phyloP scores from a whole-genome alignment of 2,888 invertebrate genomes.

The Campoletis raptor region DNA sequence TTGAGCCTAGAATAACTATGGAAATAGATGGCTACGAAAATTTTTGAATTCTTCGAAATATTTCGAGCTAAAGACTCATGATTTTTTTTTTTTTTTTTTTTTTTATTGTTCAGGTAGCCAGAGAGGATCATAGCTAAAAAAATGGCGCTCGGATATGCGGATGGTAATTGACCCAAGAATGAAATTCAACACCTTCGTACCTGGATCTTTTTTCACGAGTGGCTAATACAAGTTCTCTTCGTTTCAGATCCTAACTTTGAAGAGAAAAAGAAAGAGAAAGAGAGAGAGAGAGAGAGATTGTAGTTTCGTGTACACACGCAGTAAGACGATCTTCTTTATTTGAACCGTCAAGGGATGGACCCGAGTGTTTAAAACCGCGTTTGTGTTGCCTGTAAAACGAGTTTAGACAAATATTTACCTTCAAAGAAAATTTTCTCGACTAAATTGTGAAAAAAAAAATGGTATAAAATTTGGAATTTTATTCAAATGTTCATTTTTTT shows the following conservation, averaged over 20 bases:
- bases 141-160: conserved; percentile 13
- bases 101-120: neutral
- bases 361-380: neutral
- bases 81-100: no score
- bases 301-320: conserved; percentile 36
- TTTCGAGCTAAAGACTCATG: neutral
- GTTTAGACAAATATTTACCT: conserved; percentile 34
- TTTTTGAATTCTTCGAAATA: neutral
- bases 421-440: conserved; percentile 37
- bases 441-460: neutral
- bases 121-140: conserved; percentile 19
- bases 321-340: conserved; percentile 65
- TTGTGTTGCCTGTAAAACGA: conserved; percentile 56
- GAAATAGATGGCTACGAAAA: neutral
- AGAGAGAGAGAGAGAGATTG: conserved; percentile 38
- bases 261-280: conserved; percentile 5
- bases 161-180: conserved; percentile 57
- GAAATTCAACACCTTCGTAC: conserved; percentile 64
- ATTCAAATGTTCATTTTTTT: neutral
- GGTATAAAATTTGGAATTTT: neutral
- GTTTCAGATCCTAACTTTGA: neutral
- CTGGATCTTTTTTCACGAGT: conserved; percentile 49
- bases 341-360: conserved; percentile 45
- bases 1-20: neutral
- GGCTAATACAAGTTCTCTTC: conserved; percentile 36